Conservation (phyloP, 2,888 invertebrate genomes). For the Meteorus cinctellus region DNA sequence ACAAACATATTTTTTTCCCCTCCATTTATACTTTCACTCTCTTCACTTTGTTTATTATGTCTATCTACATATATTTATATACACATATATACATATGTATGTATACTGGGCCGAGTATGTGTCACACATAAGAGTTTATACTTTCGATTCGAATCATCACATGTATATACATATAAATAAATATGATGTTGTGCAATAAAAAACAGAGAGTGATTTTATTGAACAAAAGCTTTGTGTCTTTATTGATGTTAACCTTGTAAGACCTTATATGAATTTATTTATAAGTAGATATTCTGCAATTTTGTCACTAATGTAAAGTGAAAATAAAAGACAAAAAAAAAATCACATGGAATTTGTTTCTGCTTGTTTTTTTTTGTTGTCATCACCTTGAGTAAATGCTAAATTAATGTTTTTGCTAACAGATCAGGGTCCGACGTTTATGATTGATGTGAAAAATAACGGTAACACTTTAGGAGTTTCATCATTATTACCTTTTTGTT, state of each 20-base stretch:
- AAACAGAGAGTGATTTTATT: background rate
- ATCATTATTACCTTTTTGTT: background rate
- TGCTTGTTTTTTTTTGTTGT: background rate
- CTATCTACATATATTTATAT: too few relatives aligned
- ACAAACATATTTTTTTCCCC: conserved; percentile 3
- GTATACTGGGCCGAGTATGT: conserved; percentile 25
- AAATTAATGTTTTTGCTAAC: background rate
- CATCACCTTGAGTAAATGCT: conserved; percentile 4
- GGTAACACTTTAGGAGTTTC: background rate
- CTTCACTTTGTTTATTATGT: conserved; percentile 33
- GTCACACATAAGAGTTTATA: conserved; percentile 22
- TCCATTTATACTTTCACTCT: conserved; percentile 35
- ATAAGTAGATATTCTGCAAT: background rate
- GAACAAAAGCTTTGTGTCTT: conserved; percentile 5
- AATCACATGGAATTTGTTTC: background rate
- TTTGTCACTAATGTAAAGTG: background rate
- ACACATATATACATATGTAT: background rate
- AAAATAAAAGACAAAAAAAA: background rate
- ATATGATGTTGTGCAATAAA: conserved; percentile 9
- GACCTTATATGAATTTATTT: background rate
- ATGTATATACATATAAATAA: background rate
- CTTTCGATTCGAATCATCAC: conserved; percentile 37
- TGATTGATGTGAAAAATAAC: background rate
- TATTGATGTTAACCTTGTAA: background rate
- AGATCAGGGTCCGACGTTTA: background rate